These are phyloP conservation scores for Nasalis larvatus DNA, from an alignment of 2,113 vertebrate genomes.

Conservation along the genomic window DNA sequence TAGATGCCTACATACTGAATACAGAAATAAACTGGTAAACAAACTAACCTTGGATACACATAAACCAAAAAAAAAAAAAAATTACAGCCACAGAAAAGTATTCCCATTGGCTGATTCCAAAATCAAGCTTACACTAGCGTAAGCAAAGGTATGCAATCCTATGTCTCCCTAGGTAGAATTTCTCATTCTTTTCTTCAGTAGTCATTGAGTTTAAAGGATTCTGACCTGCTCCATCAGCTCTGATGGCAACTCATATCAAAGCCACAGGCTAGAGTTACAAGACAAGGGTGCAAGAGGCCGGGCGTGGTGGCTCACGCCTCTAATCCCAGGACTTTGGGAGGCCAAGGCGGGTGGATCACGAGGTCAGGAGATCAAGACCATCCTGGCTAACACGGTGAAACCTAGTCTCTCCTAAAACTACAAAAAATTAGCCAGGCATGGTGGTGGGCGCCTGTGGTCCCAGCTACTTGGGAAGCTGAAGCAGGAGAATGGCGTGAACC, in stretches of 20 bases:
- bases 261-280: neutral
- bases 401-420: too few species aligned
- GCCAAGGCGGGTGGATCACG: too few species aligned
- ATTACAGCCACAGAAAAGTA: neutral
- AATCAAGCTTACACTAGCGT: neutral
- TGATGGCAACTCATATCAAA: neutral
- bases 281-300: neutral
- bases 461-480: too few species aligned
- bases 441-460: too few species aligned
- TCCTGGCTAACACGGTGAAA: too few species aligned
- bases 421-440: too few species aligned
- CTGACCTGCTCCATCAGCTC: neutral
- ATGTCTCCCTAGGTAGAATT: neutral
- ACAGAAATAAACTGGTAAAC: constrained; percentile 45
- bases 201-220: neutral
- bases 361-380: too few species aligned
- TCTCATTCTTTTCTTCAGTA: neutral
- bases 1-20: constrained; percentile 41
- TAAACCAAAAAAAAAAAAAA: neutral
- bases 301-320: too few species aligned
- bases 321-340: too few species aligned
- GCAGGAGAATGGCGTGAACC: too few species aligned
- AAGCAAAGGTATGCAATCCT: neutral
- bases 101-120: neutral
- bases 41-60: constrained; percentile 3